phyloP scores from a whole-genome alignment of 2,797 vertebrate species.

The Lepilemur ruficaudatus region DNA sequence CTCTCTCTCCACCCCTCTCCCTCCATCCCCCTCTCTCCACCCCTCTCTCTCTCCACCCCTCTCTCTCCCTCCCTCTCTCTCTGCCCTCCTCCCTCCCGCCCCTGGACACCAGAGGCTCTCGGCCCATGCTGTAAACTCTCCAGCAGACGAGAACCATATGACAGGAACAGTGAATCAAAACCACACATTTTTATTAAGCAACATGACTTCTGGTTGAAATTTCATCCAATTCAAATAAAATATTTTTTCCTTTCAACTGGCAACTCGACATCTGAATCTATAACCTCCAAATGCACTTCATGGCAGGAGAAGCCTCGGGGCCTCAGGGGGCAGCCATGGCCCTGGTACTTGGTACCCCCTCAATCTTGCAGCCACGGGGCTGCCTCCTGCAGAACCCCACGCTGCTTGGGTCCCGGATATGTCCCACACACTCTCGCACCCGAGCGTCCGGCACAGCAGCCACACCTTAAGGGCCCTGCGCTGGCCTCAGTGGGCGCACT shows the following conservation, averaged over 20 bases:
- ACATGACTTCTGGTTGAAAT: conserved; percentile 49
- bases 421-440: rapidly evolving
- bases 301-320: rapidly evolving
- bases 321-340: rapidly evolving
- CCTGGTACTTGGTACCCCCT: rapidly evolving
- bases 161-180: conserved; percentile 17
- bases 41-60: rapidly evolving
- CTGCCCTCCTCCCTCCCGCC: rapidly evolving
- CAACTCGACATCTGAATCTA: neutral
- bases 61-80: neutral
- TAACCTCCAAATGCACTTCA: neutral
- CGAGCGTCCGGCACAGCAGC: rapidly evolving
- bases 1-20: neutral
- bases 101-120: neutral
- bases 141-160: conserved; percentile 56
- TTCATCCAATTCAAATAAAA: conserved; percentile 36
- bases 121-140: conserved; percentile 30
- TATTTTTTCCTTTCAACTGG: conserved; percentile 30
- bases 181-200: conserved; percentile 11
- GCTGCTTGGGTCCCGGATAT: rapidly evolving
- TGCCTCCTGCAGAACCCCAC: neutral
- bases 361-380: rapidly evolving
- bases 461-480: rapidly evolving
- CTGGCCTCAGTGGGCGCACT: neutral
- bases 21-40: rapidly evolving